Conservation (phyloP, 2,113 vertebrate genomes). For the Corythornis cristatus region DNA sequence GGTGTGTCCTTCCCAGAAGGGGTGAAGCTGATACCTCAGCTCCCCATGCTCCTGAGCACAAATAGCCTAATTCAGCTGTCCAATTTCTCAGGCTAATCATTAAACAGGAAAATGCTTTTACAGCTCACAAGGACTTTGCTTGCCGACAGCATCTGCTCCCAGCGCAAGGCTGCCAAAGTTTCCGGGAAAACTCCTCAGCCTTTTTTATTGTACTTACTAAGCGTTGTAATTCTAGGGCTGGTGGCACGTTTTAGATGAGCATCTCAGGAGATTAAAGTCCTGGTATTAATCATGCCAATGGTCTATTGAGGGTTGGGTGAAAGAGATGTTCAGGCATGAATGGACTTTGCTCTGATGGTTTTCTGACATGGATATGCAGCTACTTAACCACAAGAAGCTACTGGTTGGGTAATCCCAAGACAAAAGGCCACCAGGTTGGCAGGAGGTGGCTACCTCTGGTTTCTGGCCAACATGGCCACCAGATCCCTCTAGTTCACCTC, state of each 20-base stretch:
- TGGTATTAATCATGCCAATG: background rate
- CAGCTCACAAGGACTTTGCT: background rate
- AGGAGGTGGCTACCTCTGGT: background rate
- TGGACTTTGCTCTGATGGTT: background rate
- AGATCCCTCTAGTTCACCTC: background rate
- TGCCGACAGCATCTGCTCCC: background rate
- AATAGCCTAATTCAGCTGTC: background rate
- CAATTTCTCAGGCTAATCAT: background rate
- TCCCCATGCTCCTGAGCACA: background rate
- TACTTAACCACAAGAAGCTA: background rate
- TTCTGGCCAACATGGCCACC: background rate
- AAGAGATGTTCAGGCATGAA: background rate
- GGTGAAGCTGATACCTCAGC: background rate
- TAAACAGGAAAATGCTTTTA: slow-evolving; percentile 16
- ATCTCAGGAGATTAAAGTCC: background rate
- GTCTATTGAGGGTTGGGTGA: background rate
- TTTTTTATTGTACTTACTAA: background rate
- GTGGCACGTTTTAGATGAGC: background rate
- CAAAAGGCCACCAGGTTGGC: background rate
- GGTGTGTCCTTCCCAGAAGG: background rate
- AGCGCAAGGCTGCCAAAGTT: background rate
- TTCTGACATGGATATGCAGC: background rate
- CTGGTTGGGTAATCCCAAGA: background rate
- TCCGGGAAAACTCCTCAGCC: slow-evolving; percentile 1
- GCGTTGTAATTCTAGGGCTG: background rate